These are phyloP conservation scores for Echinometra lucunter DNA, from an alignment of 53 echinoderm and acorn worm species.

Conservation along the genomic window DNA sequence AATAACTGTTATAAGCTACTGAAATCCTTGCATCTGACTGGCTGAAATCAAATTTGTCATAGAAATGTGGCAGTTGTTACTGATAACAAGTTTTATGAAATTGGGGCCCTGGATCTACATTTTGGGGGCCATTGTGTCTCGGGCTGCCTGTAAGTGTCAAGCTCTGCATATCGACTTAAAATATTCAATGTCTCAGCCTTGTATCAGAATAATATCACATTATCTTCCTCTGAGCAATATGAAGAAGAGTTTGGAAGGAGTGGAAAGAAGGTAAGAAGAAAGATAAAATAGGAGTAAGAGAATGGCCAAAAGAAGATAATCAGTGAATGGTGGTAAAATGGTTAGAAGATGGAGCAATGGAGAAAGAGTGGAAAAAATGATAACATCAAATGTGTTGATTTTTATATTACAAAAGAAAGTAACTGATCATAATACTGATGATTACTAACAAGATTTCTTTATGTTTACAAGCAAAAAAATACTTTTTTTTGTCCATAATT, in stretches of 20 bases:
- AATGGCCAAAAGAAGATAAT: neutral
- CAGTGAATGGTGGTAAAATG: neutral
- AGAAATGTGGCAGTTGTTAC: too few species aligned
- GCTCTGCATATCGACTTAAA: too few species aligned
- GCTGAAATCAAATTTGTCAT: too few species aligned
- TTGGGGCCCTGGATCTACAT: too few species aligned
- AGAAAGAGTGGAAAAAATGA: neutral
- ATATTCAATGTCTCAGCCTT: neutral
- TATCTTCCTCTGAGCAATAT: neutral
- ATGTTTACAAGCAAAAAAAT: neutral
- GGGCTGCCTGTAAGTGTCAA: too few species aligned
- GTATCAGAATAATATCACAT: conserved; percentile 5
- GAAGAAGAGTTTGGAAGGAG: neutral
- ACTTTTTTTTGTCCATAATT: neutral
- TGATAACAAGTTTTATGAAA: too few species aligned
- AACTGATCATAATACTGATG: neutral
- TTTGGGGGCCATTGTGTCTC: too few species aligned
- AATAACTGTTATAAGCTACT: too few species aligned
- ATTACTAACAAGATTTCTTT: neutral
- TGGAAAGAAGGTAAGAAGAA: neutral
- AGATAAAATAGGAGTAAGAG: neutral
- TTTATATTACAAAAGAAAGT: neutral
- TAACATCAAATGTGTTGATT: neutral
- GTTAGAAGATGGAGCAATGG: neutral
- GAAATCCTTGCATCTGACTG: too few species aligned